These are phyloP conservation scores for Chionodraco myersi DNA, from an alignment of 2,113 vertebrate species.

Conservation along the genomic window DNA sequence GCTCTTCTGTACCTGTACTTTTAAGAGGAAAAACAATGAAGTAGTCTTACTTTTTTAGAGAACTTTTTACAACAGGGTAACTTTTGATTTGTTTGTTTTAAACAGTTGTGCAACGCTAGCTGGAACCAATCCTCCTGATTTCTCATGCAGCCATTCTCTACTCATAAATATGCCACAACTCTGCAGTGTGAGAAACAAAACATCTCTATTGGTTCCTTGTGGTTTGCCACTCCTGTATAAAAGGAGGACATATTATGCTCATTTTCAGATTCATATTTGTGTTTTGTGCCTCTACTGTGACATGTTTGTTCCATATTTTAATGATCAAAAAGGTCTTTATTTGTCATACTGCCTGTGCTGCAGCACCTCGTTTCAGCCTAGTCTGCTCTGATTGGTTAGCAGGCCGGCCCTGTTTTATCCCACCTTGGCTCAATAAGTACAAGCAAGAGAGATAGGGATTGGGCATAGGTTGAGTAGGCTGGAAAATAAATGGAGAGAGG, in stretches of 20 bases:
- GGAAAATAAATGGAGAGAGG: too few species aligned
- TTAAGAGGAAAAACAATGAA: not conserved
- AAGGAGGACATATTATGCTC: not conserved
- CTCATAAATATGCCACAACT: constrained; percentile 43
- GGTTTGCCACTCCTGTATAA: constrained; percentile 10
- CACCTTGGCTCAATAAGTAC: too few species aligned
- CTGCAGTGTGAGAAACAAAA: constrained; percentile 50
- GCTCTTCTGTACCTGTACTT: not conserved
- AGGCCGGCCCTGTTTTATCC: too few species aligned
- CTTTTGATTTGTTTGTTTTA: constrained; percentile 51
- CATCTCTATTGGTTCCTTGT: constrained; percentile 12
- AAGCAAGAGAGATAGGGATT: too few species aligned
- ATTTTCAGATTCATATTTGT: too few species aligned
- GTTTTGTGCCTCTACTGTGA: too few species aligned
- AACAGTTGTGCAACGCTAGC: constrained; percentile 36
- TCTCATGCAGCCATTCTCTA: constrained; percentile 27
- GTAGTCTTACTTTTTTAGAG: not conserved
- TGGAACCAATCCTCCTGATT: constrained; percentile 38
- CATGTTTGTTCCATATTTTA: too few species aligned
- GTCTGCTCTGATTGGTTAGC: too few species aligned
- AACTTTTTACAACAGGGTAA: not conserved
- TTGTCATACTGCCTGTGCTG: too few species aligned
- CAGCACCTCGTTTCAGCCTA: too few species aligned
- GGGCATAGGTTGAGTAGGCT: too few species aligned
- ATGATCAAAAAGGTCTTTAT: too few species aligned